These are phyloP conservation scores for Petrosia ficiformis DNA, from an alignment of 37 sponge, comb jelly and placozoan genomes.

Conservation along the genomic window DNA sequence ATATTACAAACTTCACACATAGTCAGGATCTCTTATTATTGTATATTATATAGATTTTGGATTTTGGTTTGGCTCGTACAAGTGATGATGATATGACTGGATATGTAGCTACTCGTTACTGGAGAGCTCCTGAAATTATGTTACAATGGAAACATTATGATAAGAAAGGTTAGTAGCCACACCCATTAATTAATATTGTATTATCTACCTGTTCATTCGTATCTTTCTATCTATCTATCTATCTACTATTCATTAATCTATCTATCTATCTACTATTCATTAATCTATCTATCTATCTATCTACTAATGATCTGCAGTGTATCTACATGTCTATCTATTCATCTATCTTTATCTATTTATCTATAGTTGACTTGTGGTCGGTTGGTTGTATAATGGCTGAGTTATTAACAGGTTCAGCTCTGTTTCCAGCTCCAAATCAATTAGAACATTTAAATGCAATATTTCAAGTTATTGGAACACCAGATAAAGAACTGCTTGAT, in stretches of 20 bases:
- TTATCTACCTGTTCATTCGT: not conserved
- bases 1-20: no score
- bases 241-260: no score
- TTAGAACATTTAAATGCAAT: conserved; percentile 91
- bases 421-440: conserved; percentile 94
- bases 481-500: conserved; percentile 67
- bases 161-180: conserved; percentile 52
- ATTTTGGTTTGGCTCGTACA: conserved; percentile 95
- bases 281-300: no score
- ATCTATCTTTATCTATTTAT: not conserved
- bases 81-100: conserved; percentile 95
- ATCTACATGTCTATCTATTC: no score
- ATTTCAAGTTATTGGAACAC: conserved; percentile 89
- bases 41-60: conserved; percentile 71
- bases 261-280: no score
- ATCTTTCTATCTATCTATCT: no score
- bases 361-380: conserved; percentile 93
- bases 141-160: conserved; percentile 97
- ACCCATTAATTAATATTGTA: no score
- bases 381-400: conserved; percentile 99
- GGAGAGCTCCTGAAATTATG: conserved; percentile 98
- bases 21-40: no score
- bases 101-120: conserved; percentile 95
- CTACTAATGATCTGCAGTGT: no score
- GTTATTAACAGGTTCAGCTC: conserved; percentile 79